Evolutionary conservation across 1,140 invertebrate species (phyloP).

Genomic region (Diorhabda sublineata): DNA sequence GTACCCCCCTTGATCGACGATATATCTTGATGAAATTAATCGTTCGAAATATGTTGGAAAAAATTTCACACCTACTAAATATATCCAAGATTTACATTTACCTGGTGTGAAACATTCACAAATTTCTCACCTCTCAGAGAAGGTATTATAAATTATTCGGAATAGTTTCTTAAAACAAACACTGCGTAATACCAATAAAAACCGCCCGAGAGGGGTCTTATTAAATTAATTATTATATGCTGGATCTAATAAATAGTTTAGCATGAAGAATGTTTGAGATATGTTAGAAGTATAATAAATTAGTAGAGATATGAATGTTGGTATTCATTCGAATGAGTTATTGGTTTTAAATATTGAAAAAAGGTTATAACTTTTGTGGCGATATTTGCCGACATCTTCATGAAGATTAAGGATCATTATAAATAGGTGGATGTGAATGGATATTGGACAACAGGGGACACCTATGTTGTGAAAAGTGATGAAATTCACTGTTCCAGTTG

Average conservation of each 20-base stretch:
- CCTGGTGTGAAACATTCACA: background rate
- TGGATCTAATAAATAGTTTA: background rate
- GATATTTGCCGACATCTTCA: too few species aligned
- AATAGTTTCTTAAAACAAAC: background rate
- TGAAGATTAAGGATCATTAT: too few species aligned
- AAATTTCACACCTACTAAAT: constrained; percentile 1
- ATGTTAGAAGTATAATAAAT: too few species aligned
- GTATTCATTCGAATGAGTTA: too few species aligned
- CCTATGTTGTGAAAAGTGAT: too few species aligned
- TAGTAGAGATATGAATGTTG: too few species aligned
- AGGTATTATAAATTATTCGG: constrained; percentile 1
- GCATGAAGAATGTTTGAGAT: too few species aligned
- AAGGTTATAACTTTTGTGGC: too few species aligned
- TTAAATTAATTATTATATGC: background rate
- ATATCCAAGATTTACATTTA: background rate
- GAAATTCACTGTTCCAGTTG: too few species aligned
- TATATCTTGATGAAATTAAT: constrained; percentile 1
- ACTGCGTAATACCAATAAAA: background rate
- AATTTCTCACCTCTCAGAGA: background rate
- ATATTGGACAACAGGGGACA: too few species aligned
- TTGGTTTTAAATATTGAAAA: too few species aligned
- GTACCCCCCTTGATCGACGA: background rate
- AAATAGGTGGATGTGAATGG: too few species aligned
- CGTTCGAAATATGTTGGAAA: background rate
- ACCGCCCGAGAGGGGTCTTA: background rate